phyloP scores from a whole-genome alignment of 2,113 vertebrate genomes.

The Anas platyrhynchos region DNA sequence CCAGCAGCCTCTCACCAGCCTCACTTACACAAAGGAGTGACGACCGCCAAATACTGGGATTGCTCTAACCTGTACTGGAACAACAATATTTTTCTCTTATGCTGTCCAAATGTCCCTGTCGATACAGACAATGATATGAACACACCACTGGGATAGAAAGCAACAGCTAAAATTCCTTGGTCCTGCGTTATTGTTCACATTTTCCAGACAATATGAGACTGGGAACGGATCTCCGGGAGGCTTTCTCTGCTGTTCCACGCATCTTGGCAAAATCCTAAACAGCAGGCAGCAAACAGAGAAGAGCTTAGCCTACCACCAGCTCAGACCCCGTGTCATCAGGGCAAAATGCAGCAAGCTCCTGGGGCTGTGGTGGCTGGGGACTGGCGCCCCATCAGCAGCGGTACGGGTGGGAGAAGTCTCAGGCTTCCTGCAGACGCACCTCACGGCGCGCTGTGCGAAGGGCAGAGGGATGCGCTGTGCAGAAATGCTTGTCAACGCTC shows the following conservation, averaged over 20 bases:
- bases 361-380: neutral
- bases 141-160: neutral
- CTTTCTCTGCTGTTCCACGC: neutral
- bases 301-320: neutral
- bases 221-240: too few relatives aligned
- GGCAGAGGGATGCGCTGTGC: neutral
- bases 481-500: neutral
- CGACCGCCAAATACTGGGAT: rapidly evolving
- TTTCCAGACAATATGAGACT: neutral
- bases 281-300: neutral
- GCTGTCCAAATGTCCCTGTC: neutral
- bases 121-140: too few relatives aligned
- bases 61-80: neutral
- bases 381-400: rapidly evolving
- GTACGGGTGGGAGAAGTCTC: neutral
- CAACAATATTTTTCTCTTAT: rapidly evolving
- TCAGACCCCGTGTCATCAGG: neutral
- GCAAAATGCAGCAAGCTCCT: rapidly evolving
- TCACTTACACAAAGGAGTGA: neutral
- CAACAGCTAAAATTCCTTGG: neutral
- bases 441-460: neutral
- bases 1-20: neutral
- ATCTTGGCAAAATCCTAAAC: neutral
- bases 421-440: neutral
- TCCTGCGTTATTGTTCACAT: neutral